Base-by-base conservation (phyloP, 1,140 invertebrate species). In the Caenorhabditis inopinata region DNA sequence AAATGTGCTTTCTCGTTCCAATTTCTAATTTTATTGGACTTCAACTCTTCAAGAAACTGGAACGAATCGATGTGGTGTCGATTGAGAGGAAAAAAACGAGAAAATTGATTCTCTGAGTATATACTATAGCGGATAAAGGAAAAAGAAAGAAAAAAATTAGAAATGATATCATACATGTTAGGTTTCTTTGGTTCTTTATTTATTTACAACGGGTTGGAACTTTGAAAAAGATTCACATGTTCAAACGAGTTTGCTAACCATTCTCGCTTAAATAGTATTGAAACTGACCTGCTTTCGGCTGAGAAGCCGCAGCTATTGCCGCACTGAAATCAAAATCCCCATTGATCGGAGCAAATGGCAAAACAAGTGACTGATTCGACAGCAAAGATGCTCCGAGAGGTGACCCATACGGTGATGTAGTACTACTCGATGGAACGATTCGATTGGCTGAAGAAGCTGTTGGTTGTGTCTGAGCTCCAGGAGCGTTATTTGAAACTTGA, bases 371-470 rank as follows among this genome's bases (percentile, higher is more conserved):
- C 27, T 68, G 58, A 68, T 42, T 68, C 9, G 29, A 38, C 3
- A 68, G 32, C 18, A 68, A 18, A n/a, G 58, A 38, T 68, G 58
- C 29, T 38, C 73, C 73, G 7, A 79, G 78, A 14, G 78, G 78
- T 35, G 78, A 79, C 38, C 29, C 62, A 25, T 79, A 79, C 16
- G 78, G 78, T 45, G 78, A 79, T 25, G 78, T 35, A 5, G 51
- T 47, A 38, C 14, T 45, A n/a, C 29, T 51, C 2, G 62, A 74
- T 7, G 58, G 11, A 4, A 68, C 32, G 38, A 47, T 58, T 35
- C 58, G 58, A 35, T 46, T 74, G n/a, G 45, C 45, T 46, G 68
- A n/a, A 5, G 73, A 11, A 1, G 35, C 7, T 5, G 14, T 16
- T 38, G 78, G 23, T 25, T 45, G 21, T 18, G 78, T 5, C 23